Conservation (phyloP, 2,797 vertebrate species). For the Platyrinchus mystaceus region DNA sequence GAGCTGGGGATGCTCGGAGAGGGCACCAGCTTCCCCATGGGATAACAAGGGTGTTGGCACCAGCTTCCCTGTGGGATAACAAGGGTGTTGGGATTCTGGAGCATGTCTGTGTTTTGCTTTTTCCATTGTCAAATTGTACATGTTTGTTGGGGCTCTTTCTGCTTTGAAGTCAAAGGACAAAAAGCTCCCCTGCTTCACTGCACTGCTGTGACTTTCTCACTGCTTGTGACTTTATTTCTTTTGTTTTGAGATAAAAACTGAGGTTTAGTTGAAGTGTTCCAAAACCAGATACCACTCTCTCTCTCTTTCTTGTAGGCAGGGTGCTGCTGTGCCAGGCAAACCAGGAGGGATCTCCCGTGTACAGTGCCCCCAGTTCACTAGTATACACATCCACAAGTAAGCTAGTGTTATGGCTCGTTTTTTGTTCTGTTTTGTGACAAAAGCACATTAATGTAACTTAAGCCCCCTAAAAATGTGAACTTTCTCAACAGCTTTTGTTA, state of each 20-base stretch:
- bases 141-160: not conserved
- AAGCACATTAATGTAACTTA: constrained; percentile 44
- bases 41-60: not conserved
- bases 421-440: constrained; percentile 69
- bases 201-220: no score
- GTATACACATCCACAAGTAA: constrained; percentile 85
- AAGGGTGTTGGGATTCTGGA: not conserved
- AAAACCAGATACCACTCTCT: constrained; percentile 68
- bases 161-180: not conserved
- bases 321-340: constrained; percentile 83
- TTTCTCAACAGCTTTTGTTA: not conserved
- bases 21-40: not conserved
- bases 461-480: constrained; percentile 56
- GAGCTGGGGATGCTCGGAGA: not conserved
- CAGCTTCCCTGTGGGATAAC: not conserved
- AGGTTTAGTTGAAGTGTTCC: constrained; percentile 59
- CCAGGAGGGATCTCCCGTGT: constrained; percentile 83
- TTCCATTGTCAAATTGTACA: not conserved
- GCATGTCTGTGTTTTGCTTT: not conserved
- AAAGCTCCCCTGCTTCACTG: not conserved
- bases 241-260: not conserved
- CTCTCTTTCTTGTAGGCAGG: constrained; percentile 81
- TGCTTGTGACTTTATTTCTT: constrained; percentile 23
- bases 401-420: constrained; percentile 63
- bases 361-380: constrained; percentile 84